These are phyloP conservation scores for Drosophila helvetica DNA, from an alignment of 2,888 invertebrate species.

Conservation along the genomic window DNA sequence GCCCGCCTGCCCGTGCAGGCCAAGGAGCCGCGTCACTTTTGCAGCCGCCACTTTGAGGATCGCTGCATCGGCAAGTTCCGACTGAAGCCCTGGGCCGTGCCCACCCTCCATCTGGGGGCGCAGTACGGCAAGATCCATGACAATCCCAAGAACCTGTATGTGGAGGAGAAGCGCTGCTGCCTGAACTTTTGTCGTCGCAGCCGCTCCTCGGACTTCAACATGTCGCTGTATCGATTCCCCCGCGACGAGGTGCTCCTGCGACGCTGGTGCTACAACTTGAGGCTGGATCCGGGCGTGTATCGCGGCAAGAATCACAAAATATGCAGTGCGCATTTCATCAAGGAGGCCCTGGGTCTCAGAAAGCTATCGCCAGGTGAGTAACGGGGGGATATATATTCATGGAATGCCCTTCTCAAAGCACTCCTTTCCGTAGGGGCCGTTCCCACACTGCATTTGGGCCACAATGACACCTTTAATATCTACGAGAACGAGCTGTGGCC, in stretches of 20 bases:
- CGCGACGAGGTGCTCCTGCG: constrained; percentile 76
- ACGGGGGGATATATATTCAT: background rate
- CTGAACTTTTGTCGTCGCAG: constrained; percentile 78
- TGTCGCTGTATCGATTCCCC: constrained; percentile 80
- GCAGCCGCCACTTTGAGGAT: constrained; percentile 80
- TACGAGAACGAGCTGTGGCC: constrained; percentile 80
- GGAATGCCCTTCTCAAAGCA: too few species aligned
- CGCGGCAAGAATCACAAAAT: constrained; percentile 82
- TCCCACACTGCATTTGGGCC: constrained; percentile 78
- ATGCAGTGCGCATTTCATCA: constrained; percentile 81
- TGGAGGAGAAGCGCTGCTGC: constrained; percentile 81
- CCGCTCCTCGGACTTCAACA: constrained; percentile 80
- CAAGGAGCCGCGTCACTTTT: constrained; percentile 80
- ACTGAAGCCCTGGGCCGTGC: constrained; percentile 81
- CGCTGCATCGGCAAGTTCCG: constrained; percentile 81
- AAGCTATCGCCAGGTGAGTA: constrained; percentile 76
- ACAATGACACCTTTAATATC: constrained; percentile 80
- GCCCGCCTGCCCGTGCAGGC: constrained; percentile 79
- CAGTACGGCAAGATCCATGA: constrained; percentile 80
- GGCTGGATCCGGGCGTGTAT: constrained; percentile 78
- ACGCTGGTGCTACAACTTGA: constrained; percentile 81
- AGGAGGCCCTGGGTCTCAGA: constrained; percentile 77
- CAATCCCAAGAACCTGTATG: constrained; percentile 77
- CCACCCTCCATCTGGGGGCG: constrained; percentile 78
- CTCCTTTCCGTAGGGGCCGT: constrained; percentile 59